Evolutionary conservation across 2,888 invertebrate genomes (phyloP).

Genomic region (Chromoteleia sp.): DNA sequence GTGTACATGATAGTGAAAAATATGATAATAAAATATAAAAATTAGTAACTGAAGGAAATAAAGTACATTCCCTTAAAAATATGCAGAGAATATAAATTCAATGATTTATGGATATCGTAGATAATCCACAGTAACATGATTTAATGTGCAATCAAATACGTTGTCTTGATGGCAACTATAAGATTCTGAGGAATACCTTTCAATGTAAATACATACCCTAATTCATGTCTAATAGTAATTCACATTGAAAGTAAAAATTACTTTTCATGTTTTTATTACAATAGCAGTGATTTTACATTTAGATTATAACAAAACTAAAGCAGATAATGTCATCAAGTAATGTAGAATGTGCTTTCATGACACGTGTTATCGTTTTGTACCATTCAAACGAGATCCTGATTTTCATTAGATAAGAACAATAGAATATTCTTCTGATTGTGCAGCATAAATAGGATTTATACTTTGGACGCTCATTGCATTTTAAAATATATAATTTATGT

Average conservation of each 20-base stretch:
- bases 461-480: neutral
- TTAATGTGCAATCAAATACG: no score
- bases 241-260: constrained; percentile 7
- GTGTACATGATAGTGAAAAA: no score
- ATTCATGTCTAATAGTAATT: neutral
- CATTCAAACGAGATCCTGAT: constrained; percentile 12
- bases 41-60: no score
- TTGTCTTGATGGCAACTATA: no score
- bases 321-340: constrained; percentile 17
- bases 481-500: no score
- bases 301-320: constrained; percentile 16
- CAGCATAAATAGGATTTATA: neutral
- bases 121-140: no score
- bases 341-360: no score
- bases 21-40: no score
- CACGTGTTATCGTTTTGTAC: neutral
- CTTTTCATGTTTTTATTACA: constrained; percentile 4
- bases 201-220: neutral
- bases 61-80: no score
- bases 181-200: no score
- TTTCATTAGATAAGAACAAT: constrained; percentile 24
- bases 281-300: constrained; percentile 16
- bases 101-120: no score
- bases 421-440: neutral
- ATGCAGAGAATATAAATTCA: no score